A percentile compares a stretch with the other conserved stretches of the same genome.
These are phyloP conservation scores for Azorinus chamasolen DNA, from an alignment of 2,888 invertebrate genomes.

Conservation along the genomic window DNA sequence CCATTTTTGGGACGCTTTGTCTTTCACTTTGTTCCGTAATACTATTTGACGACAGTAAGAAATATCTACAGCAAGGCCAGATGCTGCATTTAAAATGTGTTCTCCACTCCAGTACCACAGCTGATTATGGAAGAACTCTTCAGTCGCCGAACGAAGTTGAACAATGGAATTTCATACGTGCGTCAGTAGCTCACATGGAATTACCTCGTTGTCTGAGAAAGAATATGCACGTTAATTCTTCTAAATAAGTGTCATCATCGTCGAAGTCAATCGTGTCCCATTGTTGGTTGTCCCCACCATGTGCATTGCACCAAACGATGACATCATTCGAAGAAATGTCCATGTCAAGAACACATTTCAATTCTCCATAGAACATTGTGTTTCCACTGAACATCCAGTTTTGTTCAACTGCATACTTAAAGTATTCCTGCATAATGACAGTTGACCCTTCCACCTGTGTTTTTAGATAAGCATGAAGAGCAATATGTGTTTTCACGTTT, in stretches of 20 bases:
- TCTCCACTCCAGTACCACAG: constrained; percentile 8
- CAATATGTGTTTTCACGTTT: background rate
- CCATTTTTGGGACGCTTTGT: too few species aligned
- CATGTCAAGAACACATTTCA: too few species aligned
- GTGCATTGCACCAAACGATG: too few species aligned
- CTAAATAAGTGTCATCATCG: background rate
- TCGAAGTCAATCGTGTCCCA: background rate
- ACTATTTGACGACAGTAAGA: too few species aligned
- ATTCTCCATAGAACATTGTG: too few species aligned
- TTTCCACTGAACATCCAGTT: background rate
- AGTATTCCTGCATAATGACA: constrained; percentile 1
- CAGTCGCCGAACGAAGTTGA: background rate
- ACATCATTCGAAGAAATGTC: too few species aligned
- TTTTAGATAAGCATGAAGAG: background rate
- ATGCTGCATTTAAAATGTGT: background rate
- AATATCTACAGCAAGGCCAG: too few species aligned
- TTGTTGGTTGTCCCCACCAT: too few species aligned
- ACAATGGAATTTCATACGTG: background rate
- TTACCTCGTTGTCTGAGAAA: background rate
- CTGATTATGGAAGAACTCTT: background rate
- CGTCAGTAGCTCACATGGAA: constrained; percentile 9
- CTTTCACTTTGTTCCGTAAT: too few species aligned
- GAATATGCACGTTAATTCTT: constrained; percentile 1
- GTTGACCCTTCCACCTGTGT: background rate
- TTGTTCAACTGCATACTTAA: constrained; percentile 1